Evolutionary conservation across 2,113 vertebrate species (phyloP), one percentile per base, ranked within the genome.

Genomic region (Malurus alboscapulatus): DNA sequence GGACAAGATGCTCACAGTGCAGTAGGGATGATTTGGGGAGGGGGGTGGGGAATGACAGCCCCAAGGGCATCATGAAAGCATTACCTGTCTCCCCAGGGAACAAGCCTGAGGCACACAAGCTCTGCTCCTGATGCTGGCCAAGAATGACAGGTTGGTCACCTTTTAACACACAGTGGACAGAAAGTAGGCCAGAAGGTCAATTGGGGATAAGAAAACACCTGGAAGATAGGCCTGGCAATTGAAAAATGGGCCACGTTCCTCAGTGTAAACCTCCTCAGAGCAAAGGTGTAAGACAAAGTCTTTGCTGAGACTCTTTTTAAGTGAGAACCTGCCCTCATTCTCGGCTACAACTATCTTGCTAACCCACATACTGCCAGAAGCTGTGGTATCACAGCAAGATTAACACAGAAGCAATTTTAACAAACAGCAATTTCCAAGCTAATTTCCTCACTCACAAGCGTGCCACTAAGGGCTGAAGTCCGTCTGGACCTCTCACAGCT

Each of bases 131-230:
- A 61, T 82, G 58, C 89, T 47, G 7, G 75, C 88, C 90, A 92
- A 81, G 78, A 67, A 38, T 27, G 92, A 86, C 68, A 91, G 71
- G 67, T 61, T 91, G 79, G 72, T 63, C 90, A 88, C 82, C 75
- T 85, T 85, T 91, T 65, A 94, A 74, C 2, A 3, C 2, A 3
- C 4, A 73, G 34, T 30, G 30, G 59, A 51, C 25, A 80, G 58
- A 83, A 96, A 94, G 59, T 83, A 94, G 96, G 93, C 34, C 92
- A 94, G 67, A 48, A 89, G 88, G 88, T 90, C 93, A 96, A 7
- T 0, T 2, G 1, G 55, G 95, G 96, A 94, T 88, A 96, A 93
- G 36, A 80, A 58, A 96, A 95, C 90, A 90, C 85, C 71, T 86
- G 88, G 83, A 95, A 92, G 82, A 55, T 5, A 51, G 59, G 54